Percentiles rank a stretch among this genome's conserved stretches.
Evolutionary conservation across 1,140 invertebrate genomes (phyloP).

Genomic region (Brachionus rotundiformis): DNA sequence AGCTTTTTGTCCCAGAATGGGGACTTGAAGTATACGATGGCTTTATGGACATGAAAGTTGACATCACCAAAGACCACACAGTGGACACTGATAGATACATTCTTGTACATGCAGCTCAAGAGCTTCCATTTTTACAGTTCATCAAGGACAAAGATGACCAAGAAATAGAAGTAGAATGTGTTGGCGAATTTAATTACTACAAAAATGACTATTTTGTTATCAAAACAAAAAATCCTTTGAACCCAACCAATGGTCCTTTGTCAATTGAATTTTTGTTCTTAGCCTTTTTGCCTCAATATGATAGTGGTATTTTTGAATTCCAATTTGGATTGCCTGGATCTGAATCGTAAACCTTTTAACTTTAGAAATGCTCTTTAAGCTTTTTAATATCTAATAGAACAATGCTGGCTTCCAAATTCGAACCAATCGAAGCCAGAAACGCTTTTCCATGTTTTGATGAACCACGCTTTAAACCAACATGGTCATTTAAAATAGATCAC

Average conservation of each 20-base stretch:
- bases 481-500: slow-evolving; percentile 10
- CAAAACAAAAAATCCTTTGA: background rate
- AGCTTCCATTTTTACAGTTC: slow-evolving; percentile 26
- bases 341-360: slow-evolving; percentile 31
- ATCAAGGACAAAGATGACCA: background rate
- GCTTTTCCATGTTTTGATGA: slow-evolving; percentile 52
- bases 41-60: slow-evolving; percentile 23
- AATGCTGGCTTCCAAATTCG: slow-evolving; percentile 47
- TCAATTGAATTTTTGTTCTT: slow-evolving; percentile 35
- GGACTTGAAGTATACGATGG: background rate
- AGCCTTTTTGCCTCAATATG: slow-evolving; percentile 15
- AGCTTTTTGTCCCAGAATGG: slow-evolving; percentile 24
- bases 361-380: background rate
- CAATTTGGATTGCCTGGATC: slow-evolving; percentile 6
- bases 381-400: background rate
- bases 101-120: background rate
- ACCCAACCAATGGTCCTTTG: background rate
- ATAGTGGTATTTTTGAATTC: slow-evolving; percentile 47
- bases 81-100: slow-evolving; percentile 8
- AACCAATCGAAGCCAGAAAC: slow-evolving; percentile 42
- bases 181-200: slow-evolving; percentile 36
- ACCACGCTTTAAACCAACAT: slow-evolving; percentile 44
- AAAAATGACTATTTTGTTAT: slow-evolving; percentile 44
- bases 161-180: slow-evolving; percentile 11
- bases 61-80: background rate